Evolutionary conservation across 23 tunicate species (phyloP).

Genomic region (Ciona savignyi): DNA sequence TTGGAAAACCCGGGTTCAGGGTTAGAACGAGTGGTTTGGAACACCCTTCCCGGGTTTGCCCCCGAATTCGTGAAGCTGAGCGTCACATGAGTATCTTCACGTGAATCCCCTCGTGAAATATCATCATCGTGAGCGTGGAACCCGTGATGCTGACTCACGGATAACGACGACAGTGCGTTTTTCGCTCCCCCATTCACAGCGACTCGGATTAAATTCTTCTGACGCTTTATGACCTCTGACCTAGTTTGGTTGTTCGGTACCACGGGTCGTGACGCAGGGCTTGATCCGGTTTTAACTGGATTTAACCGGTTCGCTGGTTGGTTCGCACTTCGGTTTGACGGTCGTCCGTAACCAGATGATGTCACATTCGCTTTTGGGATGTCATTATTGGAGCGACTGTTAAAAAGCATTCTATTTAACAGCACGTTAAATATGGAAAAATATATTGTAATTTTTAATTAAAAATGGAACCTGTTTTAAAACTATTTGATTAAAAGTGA

Average conservation of each 20-base stretch:
- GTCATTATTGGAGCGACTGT: constrained; percentile 1
- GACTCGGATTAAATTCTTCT: constrained; percentile 44
- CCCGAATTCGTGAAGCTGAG: background rate
- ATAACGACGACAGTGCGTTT: background rate
- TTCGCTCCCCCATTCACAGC: constrained; percentile 39
- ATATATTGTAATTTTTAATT: no score
- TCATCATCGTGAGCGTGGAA: constrained; percentile 2
- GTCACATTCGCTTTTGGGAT: background rate
- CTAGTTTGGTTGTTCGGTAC: background rate
- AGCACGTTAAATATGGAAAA: background rate
- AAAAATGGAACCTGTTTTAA: no score
- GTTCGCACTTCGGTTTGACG: background rate
- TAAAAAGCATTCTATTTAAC: background rate
- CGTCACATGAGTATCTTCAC: constrained; percentile 4
- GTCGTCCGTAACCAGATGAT: background rate
- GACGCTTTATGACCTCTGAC: constrained; percentile 38
- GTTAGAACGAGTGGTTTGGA: constrained; percentile 5
- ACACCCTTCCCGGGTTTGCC: background rate
- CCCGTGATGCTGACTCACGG: background rate
- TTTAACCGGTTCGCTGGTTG: constrained; percentile 5
- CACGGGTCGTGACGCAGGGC: background rate
- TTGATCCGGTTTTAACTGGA: constrained; percentile 16
- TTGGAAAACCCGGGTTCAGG: constrained; percentile 1
- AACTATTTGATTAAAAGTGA: no score
- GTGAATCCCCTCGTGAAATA: background rate